Percentiles rank a stretch among this genome's conserved stretches.
These are phyloP conservation scores for Caloenas nicobarica DNA, from an alignment of 2,113 vertebrate genomes.

Conservation along the genomic window DNA sequence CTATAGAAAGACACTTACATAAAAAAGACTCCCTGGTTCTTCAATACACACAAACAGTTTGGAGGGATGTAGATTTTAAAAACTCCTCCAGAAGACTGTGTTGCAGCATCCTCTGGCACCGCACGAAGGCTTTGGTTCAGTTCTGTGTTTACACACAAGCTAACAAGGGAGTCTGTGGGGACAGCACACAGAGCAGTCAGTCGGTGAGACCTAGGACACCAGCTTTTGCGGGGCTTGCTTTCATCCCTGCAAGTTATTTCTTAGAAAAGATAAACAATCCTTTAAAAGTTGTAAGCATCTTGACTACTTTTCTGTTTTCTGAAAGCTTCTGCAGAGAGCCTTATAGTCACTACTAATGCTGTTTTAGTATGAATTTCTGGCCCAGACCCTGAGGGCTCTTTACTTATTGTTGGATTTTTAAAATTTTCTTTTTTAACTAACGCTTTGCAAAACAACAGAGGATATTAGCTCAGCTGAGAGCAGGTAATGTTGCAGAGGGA, in stretches of 20 bases:
- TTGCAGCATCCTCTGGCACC: background rate
- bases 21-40: background rate
- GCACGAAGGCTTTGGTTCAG: background rate
- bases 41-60: background rate
- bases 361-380: conserved; percentile 56
- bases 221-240: conserved; percentile 63
- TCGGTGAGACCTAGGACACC: conserved; percentile 4
- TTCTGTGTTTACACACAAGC: background rate
- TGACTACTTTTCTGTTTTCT: conserved; percentile 64
- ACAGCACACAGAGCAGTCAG: background rate
- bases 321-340: conserved; percentile 58
- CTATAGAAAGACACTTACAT: background rate
- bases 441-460: conserved; percentile 16
- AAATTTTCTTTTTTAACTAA: conserved; percentile 28
- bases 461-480: conserved; percentile 4
- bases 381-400: conserved; percentile 52
- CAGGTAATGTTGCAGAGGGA: conserved; percentile 24
- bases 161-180: background rate
- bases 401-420: conserved; percentile 39
- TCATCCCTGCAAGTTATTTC: conserved; percentile 66
- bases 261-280: conserved; percentile 63
- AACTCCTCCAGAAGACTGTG: background rate
- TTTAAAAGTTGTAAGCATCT: conserved; percentile 58
- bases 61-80: background rate
- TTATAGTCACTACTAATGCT: conserved; percentile 57